Base-by-base conservation (phyloP, 2,888 invertebrate species). In the Acanthosepion pharaonis region DNA sequence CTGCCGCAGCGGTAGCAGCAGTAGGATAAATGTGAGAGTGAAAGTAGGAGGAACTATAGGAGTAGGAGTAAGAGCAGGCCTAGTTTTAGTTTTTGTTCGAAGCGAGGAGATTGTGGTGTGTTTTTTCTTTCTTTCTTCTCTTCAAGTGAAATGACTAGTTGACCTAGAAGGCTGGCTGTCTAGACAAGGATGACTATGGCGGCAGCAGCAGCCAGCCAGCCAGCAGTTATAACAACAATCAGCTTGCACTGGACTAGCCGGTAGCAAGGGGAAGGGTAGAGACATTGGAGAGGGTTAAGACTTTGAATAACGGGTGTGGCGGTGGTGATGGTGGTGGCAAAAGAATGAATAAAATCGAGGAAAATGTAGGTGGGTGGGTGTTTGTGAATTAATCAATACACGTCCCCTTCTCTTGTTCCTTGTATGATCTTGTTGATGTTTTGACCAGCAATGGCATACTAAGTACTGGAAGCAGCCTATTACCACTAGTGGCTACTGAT, bases 161-260 rank as follows among this genome's bases (percentile, higher is more conserved):
- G 93, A 93, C 93, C 93, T 93, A 93, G 93, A 93, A 93, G 93
- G 93, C 93, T 93, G 78, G 78, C 78, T 78, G 93, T 93, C 93
- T 93, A 93, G 93, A 93, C 93, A 93, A 93, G 93, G 93, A 93
- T 53, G 49, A 93, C 93, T 53, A 53, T 49, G 53, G 49, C 93
- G 53, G 93, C 49, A 51, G 93, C 93, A 51, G 93, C 49, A 93
- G 49, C 49, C 92, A 33, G 91, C 91, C 91, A 25, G 33, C 55
- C 55, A 78, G 78, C 78, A 78, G 78, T n/a, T n/a, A n/a, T 78
- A 15, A 25, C 53, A 93, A 53, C 93, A 93, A 53, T 23, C 93
- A 53, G 49, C 93, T 93, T 93, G 93, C 49, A 93, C 93, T 51
- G 53, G 93, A 93, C 93, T 53, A 53, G 93, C 78, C 78, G 78